These are phyloP conservation scores for Cyprinodon variegatus DNA, from an alignment of 2,113 vertebrate genomes.

Conservation along the genomic window DNA sequence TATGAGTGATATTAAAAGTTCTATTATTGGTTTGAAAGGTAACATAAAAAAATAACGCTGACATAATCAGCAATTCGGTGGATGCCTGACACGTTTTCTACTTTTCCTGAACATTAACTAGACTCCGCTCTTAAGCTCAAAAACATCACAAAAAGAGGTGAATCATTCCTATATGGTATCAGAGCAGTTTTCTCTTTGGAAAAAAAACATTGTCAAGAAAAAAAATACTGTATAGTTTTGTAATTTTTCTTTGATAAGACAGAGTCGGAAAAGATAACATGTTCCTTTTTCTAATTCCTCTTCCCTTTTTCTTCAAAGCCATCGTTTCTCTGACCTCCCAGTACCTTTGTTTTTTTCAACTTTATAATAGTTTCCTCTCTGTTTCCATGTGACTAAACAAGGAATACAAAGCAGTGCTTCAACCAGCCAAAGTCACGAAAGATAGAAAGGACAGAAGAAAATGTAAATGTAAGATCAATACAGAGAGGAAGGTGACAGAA, in stretches of 20 bases:
- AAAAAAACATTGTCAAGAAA: not conserved
- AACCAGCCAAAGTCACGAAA: constrained; percentile 49
- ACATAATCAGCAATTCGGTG: not conserved
- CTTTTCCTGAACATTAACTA: too few species aligned
- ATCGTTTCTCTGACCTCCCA: constrained; percentile 32
- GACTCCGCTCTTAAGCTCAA: too few species aligned
- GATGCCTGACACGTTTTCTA: not conserved
- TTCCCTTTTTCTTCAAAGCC: not conserved
- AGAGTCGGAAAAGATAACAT: constrained; percentile 5
- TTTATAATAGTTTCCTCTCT: constrained; percentile 26
- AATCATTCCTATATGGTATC: constrained; percentile 9
- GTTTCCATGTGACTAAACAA: constrained; percentile 49
- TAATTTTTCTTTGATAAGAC: constrained; percentile 12
- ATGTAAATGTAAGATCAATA: constrained; percentile 39
- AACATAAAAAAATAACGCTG: not conserved
- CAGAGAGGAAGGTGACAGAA: not conserved
- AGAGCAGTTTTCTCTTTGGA: not conserved
- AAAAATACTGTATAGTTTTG: not conserved
- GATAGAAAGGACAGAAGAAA: constrained; percentile 18
- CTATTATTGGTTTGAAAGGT: not conserved
- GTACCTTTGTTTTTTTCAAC: constrained; percentile 43
- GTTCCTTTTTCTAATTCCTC: not conserved
- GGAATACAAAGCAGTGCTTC: constrained; percentile 45
- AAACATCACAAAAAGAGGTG: constrained; percentile 15
- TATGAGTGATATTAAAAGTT: not conserved